Conservation (phyloP, 2,888 invertebrate species). For the Cataglyphis altisquamis region DNA sequence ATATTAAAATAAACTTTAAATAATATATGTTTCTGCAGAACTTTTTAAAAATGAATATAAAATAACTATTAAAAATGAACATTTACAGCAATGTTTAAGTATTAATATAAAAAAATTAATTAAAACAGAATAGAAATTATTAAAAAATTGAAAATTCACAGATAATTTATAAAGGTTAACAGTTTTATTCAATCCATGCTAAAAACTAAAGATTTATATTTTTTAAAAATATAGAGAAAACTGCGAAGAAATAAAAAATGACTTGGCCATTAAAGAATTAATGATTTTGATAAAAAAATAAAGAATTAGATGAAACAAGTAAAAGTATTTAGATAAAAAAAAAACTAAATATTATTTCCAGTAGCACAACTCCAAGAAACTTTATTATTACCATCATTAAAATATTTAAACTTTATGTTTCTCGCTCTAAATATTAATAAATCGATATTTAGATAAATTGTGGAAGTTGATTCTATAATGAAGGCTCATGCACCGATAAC, state of each 20-base stretch:
- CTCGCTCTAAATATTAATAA: constrained; percentile 35
- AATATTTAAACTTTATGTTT: constrained; percentile 29
- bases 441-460: constrained; percentile 33
- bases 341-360: not conserved
- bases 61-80: no score
- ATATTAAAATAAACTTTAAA: no score
- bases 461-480: constrained; percentile 35
- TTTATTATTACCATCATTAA: constrained; percentile 16
- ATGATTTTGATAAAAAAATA: no score
- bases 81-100: no score
- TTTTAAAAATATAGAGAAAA: not conserved
- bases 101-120: no score
- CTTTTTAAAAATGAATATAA: no score
- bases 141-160: no score
- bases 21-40: no score
- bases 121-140: no score
- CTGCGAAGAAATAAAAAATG: not conserved
- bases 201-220: not conserved
- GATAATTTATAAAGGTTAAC: no score
- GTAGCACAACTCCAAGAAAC: not conserved
- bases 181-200: no score
- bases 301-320: not conserved
- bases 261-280: not conserved
- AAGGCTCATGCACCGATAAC: constrained; percentile 27
- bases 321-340: not conserved